Percentiles rank a stretch among this genome's conserved stretches.
Conservation (phyloP, 2,797 vertebrate genomes). For the Catharus ustulatus region DNA sequence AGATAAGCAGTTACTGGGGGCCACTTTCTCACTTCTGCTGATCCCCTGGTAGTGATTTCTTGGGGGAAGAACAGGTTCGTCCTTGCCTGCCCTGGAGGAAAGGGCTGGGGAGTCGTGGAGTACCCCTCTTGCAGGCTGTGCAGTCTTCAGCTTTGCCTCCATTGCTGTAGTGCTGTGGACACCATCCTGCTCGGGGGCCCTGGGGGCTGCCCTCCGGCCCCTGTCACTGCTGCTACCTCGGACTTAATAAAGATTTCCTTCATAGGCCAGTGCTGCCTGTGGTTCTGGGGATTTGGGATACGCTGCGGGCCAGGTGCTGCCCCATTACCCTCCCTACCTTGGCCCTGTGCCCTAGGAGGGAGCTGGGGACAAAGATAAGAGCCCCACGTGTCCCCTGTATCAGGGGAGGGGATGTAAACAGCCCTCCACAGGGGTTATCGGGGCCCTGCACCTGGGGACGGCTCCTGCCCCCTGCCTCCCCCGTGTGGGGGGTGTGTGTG, state of each 20-base stretch:
- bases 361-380: background rate
- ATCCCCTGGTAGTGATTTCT: background rate
- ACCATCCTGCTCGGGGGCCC: background rate
- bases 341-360: background rate
- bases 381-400: fast-evolving
- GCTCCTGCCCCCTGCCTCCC: too few species aligned
- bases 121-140: background rate
- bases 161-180: background rate
- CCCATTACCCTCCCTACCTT: background rate
- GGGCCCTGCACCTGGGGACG: background rate
- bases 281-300: background rate
- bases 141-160: constrained; percentile 55
- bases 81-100: background rate
- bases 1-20: constrained; percentile 46
- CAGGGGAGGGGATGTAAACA: background rate
- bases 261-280: fast-evolving
- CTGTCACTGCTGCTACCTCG: constrained; percentile 75
- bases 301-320: fast-evolving
- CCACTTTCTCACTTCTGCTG: background rate
- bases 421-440: background rate
- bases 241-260: constrained; percentile 71
- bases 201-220: background rate
- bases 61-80: background rate
- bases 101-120: background rate
- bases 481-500: background rate